Evolutionary conservation across 2,113 vertebrate genomes (phyloP), one percentile per base, ranked within the genome.

Genomic region (Tor tambroides): DNA sequence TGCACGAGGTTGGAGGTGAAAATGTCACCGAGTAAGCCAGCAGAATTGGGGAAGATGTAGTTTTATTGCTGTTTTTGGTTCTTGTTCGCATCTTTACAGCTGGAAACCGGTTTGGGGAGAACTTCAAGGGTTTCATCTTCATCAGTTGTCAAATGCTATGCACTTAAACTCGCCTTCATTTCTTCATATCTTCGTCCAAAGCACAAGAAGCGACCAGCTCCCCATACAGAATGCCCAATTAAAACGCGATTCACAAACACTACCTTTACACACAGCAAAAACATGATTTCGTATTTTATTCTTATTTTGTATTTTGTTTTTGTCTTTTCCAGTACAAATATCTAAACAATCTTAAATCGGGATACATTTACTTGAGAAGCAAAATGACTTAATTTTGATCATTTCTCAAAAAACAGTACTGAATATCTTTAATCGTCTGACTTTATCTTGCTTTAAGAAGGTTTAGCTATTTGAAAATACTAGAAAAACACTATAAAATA

Each of bases 71-170:
- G 30, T 28, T 28, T 10, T 21, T 35, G n/a, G 43, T 2, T 77
- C 15, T 86, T 23, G 10, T 2, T 6, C 51, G 26, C 54, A n/a
- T 84, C 65, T 19, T 75, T 49, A 30, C 59, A 81, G 54, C 12
- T 61, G 17, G 21, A 21, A 15, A 43, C 23, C 7, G 5, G 17
- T 81, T 54, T 65, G 23, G 17, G 32, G 32, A 61, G 26, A 84
- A 35, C 67, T 87, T 43, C 2, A 11, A 77, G 46, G 35, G 54
- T 26, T 82, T 54, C 3, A 75, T 67, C 69, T 71, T 61, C 28
- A 43, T 46, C 56, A 49, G 87, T 43, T 69, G 83, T 80, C 74
- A 69, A 79, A 85, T 63, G 89, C 89, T 90, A 88, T 87, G 89
- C 87, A 90, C 79, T 87, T 80, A n/a, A 32, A 71, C 71, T 49